Conservation (phyloP, 2,113 vertebrate genomes). For the Rhea americana region DNA sequence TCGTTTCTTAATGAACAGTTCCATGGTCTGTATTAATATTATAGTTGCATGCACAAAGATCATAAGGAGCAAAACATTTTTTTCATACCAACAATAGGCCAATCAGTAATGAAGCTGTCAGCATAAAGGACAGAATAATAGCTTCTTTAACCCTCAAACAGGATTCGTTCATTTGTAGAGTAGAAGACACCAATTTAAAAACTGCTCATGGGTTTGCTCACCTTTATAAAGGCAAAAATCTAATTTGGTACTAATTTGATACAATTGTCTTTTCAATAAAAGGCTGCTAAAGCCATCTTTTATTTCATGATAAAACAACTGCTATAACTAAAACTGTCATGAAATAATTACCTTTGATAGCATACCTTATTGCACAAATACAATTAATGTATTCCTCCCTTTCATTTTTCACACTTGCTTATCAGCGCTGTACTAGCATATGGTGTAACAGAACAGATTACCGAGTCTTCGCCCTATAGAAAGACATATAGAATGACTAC, state of each 20-base stretch:
- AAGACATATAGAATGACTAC: constrained; percentile 16
- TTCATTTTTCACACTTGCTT: constrained; percentile 74
- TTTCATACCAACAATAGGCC: constrained; percentile 81
- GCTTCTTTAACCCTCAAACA: constrained; percentile 84
- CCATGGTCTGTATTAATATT: constrained; percentile 78
- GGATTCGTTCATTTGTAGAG: constrained; percentile 80
- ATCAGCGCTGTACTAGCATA: constrained; percentile 73
- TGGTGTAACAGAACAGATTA: constrained; percentile 58
- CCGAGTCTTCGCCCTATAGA: background rate
- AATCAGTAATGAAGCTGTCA: constrained; percentile 82
- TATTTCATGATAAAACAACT: constrained; percentile 82
- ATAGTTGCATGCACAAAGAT: constrained; percentile 78
- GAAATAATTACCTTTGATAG: constrained; percentile 79
- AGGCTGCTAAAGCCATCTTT: constrained; percentile 78
- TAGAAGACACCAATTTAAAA: constrained; percentile 81
- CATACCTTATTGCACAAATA: constrained; percentile 76
- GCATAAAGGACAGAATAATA: constrained; percentile 85
- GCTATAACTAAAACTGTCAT: constrained; percentile 77
- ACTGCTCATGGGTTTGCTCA: constrained; percentile 83
- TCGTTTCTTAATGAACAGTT: constrained; percentile 83
- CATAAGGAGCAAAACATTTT: constrained; percentile 83
- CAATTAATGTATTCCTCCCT: constrained; percentile 76
- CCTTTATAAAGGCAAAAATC: constrained; percentile 85
- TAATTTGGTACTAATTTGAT: constrained; percentile 85
- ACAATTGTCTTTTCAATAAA: constrained; percentile 83